Conservation (phyloP, 2,888 invertebrate species). For the Diaprepes abbreviatus region DNA sequence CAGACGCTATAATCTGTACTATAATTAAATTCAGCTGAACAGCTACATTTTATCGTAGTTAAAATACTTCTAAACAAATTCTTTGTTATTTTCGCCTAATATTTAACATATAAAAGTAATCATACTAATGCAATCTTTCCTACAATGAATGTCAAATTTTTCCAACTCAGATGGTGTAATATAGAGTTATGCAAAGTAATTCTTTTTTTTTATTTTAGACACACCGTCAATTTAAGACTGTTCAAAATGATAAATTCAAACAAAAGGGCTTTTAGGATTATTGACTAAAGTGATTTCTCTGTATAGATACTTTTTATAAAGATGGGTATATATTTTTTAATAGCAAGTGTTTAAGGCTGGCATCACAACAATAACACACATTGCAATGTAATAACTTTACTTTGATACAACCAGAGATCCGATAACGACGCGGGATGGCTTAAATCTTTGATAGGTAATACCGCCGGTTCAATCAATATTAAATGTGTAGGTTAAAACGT, state of each 20-base stretch:
- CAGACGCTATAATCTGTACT: too few species aligned
- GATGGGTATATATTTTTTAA: slow-evolving; percentile 13
- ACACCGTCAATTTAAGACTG: background rate
- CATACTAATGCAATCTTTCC: too few species aligned
- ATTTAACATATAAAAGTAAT: too few species aligned
- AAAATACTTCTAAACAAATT: too few species aligned
- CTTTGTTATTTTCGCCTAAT: too few species aligned
- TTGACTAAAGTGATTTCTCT: slow-evolving; percentile 50
- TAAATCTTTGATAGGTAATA: slow-evolving; percentile 53
- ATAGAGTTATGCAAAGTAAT: too few species aligned
- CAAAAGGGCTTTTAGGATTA: slow-evolving; percentile 56
- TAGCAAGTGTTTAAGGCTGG: slow-evolving; percentile 45
- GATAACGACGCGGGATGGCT: slow-evolving; percentile 56
- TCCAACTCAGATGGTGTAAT: too few species aligned
- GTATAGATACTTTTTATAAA: background rate
- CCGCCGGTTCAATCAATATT: slow-evolving; percentile 53
- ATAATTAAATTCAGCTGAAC: too few species aligned
- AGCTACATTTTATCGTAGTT: too few species aligned
- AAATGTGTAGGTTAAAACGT: slow-evolving; percentile 62
- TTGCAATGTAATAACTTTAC: slow-evolving; percentile 53
- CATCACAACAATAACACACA: slow-evolving; percentile 55
- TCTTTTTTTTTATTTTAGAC: too few species aligned
- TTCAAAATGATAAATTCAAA: slow-evolving; percentile 46
- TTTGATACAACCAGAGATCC: slow-evolving; percentile 58
- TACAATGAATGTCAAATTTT: too few species aligned